Evolutionary conservation across 35 echinoderm and acorn worm species (phyloP).

Genomic region (Ptychodera flava): DNA sequence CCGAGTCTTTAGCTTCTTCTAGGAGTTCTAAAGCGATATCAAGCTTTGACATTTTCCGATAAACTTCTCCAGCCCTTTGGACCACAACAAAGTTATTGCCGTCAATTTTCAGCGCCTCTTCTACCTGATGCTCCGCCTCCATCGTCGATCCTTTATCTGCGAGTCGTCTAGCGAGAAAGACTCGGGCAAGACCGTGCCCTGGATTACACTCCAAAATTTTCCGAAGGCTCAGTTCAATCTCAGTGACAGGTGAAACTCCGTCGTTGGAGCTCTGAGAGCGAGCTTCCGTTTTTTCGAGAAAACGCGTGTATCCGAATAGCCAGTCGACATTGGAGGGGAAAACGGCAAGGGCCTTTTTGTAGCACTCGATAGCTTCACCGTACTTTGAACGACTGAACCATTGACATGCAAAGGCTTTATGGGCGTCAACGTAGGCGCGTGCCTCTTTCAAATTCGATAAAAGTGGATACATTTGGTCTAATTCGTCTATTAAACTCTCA

Average conservation of each 20-base stretch:
- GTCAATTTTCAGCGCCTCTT: background rate
- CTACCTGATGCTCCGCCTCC: background rate
- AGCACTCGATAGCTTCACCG: background rate
- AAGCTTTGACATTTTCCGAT: background rate
- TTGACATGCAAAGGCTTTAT: background rate
- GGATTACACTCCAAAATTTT: background rate
- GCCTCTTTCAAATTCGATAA: background rate
- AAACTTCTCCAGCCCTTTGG: background rate
- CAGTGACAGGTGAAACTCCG: background rate
- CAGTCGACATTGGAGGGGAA: background rate
- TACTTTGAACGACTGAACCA: background rate
- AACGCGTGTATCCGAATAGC: background rate
- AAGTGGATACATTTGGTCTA: background rate
- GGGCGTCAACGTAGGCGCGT: background rate
- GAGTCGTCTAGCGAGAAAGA: background rate
- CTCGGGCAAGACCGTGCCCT: background rate
- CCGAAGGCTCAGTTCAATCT: background rate
- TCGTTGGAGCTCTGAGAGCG: background rate
- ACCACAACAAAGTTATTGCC: background rate
- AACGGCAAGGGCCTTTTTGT: background rate
- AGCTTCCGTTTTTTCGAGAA: slow-evolving; percentile 1
- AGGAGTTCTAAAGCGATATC: background rate
- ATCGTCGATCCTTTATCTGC: background rate
- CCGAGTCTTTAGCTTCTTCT: background rate
- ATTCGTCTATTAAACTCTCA: background rate